Base-by-base conservation (phyloP, 2,888 invertebrate genomes). In the Salpingus planirostris region DNA sequence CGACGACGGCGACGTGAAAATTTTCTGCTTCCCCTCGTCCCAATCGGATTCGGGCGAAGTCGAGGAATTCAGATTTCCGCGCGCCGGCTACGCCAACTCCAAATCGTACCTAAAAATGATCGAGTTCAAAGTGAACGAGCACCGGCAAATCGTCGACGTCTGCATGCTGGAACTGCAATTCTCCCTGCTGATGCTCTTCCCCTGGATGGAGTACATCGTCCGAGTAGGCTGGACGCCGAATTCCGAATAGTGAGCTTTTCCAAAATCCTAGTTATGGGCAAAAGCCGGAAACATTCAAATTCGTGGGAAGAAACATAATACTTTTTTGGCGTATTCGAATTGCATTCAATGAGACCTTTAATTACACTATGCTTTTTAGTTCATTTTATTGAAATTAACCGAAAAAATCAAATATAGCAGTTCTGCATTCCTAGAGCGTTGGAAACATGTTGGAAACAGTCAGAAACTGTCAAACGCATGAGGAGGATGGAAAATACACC, bases 181-280 rank as follows among this genome's bases (percentile, higher is more conserved):
- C 54, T 78, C 86, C 0, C 63, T 91, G n/a, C 73, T 78, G 26
- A 77, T 80, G 31, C 73, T 87, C 38, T 92, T 92, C 60, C 87
- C 91, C 0, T 90, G 90, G 87, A 79, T 87, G 68, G 97, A 98
- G 58, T 98, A 98, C 65, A 71, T 98, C 43, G 89, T 93, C 1
- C 68, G 97, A 44, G 89, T 87, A 8, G 96, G 95, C 0, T 98
- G 97, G 96, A 89, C 89, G 0, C 87, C 90, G 0, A 85, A 90
- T 58, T 86, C 89, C 14, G 76, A 83, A 53, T 82, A 77, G 93
- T 93, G 67, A 78, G 83, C 72, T 33, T n/a, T n/a, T n/a, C n/a
- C n/a, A n/a, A n/a, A n/a, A n/a, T n/a, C n/a, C n/a, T n/a, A n/a
- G n/a, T n/a, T n/a, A n/a, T n/a, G n/a, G n/a, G n/a, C n/a, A n/a